Conservation (phyloP, 2,888 invertebrate species). For the Cheilosia pagana region DNA sequence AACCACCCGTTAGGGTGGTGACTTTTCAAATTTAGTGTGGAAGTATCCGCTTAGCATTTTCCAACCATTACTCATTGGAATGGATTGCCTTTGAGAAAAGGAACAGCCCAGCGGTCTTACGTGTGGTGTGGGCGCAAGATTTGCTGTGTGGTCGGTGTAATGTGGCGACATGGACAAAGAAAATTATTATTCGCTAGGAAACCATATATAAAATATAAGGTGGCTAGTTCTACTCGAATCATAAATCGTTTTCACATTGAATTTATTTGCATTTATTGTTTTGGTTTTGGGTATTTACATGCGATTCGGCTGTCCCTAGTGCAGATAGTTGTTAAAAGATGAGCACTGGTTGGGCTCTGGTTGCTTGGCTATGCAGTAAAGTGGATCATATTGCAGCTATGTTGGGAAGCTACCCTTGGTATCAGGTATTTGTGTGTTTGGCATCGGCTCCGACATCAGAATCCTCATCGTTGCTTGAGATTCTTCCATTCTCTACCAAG, state of each 20-base stretch:
- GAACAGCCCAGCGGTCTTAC: conserved; percentile 25
- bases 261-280: background rate
- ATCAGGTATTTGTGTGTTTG: too few relatives aligned
- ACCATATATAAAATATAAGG: background rate
- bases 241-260: background rate
- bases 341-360: too few relatives aligned
- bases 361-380: too few relatives aligned
- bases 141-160: conserved; percentile 28
- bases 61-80: conserved; percentile 67
- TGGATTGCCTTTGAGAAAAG: conserved; percentile 44
- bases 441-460: too few relatives aligned
- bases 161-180: conserved; percentile 36
- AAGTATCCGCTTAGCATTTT: conserved; percentile 71
- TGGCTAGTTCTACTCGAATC: conserved; percentile 22
- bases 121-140: background rate
- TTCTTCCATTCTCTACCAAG: too few relatives aligned
- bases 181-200: conserved; percentile 34
- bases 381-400: too few relatives aligned
- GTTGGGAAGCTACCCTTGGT: too few relatives aligned
- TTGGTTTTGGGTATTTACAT: background rate
- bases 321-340: too few relatives aligned
- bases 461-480: too few relatives aligned
- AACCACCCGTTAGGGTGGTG: conserved; percentile 41
- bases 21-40: conserved; percentile 67
- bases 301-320: too few relatives aligned